phyloP scores from a whole-genome alignment of 2,888 invertebrate species.

The Pseudococcus jackbeardsleyi region DNA sequence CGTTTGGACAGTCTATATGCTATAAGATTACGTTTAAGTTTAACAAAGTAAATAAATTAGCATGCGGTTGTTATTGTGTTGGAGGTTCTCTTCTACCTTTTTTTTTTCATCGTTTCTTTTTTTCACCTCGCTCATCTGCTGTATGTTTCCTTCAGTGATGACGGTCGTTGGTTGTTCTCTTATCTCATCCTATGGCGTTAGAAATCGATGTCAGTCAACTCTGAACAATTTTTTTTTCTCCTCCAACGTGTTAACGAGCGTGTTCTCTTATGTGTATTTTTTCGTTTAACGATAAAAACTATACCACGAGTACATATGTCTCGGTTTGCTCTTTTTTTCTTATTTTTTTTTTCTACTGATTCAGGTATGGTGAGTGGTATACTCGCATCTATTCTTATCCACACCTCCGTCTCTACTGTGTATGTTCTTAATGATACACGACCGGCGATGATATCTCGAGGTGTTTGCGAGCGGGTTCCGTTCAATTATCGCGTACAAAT shows the following conservation, averaged over 20 bases:
- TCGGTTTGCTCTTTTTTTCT: neutral
- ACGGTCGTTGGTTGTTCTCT: neutral
- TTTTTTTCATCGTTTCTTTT: neutral
- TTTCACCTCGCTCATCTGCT: neutral
- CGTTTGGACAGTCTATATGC: neutral
- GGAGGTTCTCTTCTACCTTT: neutral
- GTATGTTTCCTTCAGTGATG: neutral
- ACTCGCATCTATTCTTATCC: neutral
- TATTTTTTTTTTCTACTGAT: neutral
- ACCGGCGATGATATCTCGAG: constrained; percentile 17
- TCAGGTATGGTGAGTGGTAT: neutral
- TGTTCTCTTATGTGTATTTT: constrained; percentile 11
- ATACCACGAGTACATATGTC: neutral
- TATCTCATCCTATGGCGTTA: constrained; percentile 20
- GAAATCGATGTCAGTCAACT: constrained; percentile 52
- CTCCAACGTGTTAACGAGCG: constrained; percentile 38
- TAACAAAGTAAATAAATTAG: constrained; percentile 55
- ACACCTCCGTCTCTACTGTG: neutral
- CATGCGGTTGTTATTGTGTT: constrained; percentile 50
- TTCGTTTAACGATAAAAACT: neutral
- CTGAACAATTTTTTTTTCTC: constrained; percentile 13
- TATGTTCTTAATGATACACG: neutral
- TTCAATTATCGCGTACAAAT: constrained; percentile 20
- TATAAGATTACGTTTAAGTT: neutral
- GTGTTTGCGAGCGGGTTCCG: neutral